These are phyloP conservation scores for Tenualosa ilisha DNA, from an alignment of 2,797 vertebrate genomes.

Conservation along the genomic window DNA sequence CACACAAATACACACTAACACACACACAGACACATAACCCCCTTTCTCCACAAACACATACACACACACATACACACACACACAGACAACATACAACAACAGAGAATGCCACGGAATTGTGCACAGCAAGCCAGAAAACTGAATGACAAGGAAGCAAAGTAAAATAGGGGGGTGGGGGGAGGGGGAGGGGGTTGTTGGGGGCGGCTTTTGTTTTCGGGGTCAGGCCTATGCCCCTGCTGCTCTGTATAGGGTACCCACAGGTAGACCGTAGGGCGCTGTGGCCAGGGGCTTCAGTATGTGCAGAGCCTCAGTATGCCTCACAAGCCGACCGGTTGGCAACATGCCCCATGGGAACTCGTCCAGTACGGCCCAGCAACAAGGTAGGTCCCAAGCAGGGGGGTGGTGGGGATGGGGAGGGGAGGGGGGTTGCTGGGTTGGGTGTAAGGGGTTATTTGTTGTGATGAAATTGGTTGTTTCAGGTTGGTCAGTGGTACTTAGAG, in stretches of 20 bases:
- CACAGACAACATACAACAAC: slow-evolving; percentile 49
- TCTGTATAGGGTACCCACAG: background rate
- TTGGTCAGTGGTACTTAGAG: background rate
- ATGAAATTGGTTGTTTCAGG: background rate
- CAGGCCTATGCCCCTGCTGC: background rate
- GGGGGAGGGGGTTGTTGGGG: background rate
- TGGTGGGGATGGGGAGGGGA: background rate
- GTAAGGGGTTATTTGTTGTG: background rate
- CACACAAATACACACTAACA: slow-evolving; percentile 32
- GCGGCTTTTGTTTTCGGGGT: background rate
- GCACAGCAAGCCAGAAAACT: slow-evolving; percentile 74
- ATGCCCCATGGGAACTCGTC: slow-evolving; percentile 71
- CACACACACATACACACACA: slow-evolving; percentile 59
- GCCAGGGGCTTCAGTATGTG: slow-evolving; percentile 23
- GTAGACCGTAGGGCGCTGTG: background rate
- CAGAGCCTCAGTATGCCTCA: slow-evolving; percentile 66
- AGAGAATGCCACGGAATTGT: slow-evolving; percentile 73
- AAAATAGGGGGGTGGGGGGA: slow-evolving; percentile 46
- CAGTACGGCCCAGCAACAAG: slow-evolving; percentile 72
- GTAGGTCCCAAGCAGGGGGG: slow-evolving; percentile 56
- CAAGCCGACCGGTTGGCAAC: slow-evolving; percentile 58
- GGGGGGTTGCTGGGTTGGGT: background rate
- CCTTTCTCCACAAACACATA: slow-evolving; percentile 43
- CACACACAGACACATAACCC: slow-evolving; percentile 44
- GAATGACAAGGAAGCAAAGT: slow-evolving; percentile 75